Evolutionary conservation across 2,888 invertebrate genomes (phyloP).

Genomic region (Cheiracanthium punctorium): DNA sequence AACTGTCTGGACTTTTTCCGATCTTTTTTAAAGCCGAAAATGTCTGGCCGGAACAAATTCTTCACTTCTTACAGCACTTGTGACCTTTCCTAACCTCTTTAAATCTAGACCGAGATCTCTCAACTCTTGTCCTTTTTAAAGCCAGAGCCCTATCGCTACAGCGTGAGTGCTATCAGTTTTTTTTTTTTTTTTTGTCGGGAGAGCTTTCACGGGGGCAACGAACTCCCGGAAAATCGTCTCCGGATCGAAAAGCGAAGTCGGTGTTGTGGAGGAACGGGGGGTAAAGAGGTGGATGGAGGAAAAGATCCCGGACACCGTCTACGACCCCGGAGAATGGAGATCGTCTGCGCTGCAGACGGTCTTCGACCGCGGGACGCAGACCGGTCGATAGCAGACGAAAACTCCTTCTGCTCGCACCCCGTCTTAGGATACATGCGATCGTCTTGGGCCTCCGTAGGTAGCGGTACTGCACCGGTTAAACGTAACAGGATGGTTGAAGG

Average conservation of each 20-base stretch:
- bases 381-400: conserved; percentile 20
- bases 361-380: conserved; percentile 22
- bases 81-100: not conserved
- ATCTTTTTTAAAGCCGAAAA: too few species aligned
- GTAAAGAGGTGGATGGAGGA: not conserved
- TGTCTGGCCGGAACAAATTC: too few species aligned
- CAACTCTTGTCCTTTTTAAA: not conserved
- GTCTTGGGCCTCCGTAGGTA: conserved; percentile 4
- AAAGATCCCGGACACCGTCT: conserved; percentile 10
- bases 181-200: too few species aligned
- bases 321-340: conserved; percentile 19
- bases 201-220: not conserved
- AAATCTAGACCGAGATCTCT: not conserved
- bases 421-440: not conserved
- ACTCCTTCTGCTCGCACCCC: not conserved
- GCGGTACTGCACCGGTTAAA: too few species aligned
- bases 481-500: too few species aligned
- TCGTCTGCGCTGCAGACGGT: conserved; percentile 23
- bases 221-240: not conserved
- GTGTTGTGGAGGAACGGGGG: too few species aligned
- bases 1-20: too few species aligned
- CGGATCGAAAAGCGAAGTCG: not conserved
- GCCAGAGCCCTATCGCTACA: too few species aligned
- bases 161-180: not conserved
- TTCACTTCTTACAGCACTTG: too few species aligned